Evolutionary conservation across 2,797 vertebrate genomes (phyloP), one percentile per base, ranked within the genome.

Genomic region (Sebastiscus albofasciatus): DNA sequence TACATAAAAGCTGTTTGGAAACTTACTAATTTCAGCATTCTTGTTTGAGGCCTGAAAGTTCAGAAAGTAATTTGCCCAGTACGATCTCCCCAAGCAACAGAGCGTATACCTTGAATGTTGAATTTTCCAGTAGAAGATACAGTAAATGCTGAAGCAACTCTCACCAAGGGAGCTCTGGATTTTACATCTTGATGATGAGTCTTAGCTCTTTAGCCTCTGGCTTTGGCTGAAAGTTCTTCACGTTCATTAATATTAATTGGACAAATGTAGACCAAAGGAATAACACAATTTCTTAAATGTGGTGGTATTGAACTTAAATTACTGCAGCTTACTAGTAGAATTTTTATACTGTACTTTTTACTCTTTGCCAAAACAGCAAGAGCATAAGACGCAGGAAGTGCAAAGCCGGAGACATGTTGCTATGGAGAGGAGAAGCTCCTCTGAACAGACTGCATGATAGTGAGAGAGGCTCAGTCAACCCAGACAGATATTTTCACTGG

Each of bases 161-260:
- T 59, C 83, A 77, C 74, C 33, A 56, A 67, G 79, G 80, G 72
- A 84, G 68, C 62, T 67, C 31, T 29, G 34, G 34, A 72, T 82
- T 82, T 88, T 74, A 81, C 61, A 87, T 91, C 80, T 80, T 80
- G 73, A 78, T 88, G 69, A 91, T 88, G 69, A 91, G 83, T 68
- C 58, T 84, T 42, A 16, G 58, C 67, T 84, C 74, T 72, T 85
- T 68, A 76, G 85, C 87, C 75, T 79, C 81, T 80, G 67, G 82
- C 87, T 85, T 87, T 71, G 64, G 82, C 78, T 90, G 18, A 78
- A 75, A 85, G 80, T 84, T 81, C 29, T 72, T 85, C 79, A 64
- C 24, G 11, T 75, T 87, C 82, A 91, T 90, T 86, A 90, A 90
- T 91, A 91, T 92, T 91, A 87, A 92, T 86, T 77, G 54, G 65